A percentile compares a stretch with the other conserved stretches of the same genome.
These are phyloP conservation scores for Actenoides hombroni DNA, from an alignment of 2,113 vertebrate genomes.

Conservation along the genomic window DNA sequence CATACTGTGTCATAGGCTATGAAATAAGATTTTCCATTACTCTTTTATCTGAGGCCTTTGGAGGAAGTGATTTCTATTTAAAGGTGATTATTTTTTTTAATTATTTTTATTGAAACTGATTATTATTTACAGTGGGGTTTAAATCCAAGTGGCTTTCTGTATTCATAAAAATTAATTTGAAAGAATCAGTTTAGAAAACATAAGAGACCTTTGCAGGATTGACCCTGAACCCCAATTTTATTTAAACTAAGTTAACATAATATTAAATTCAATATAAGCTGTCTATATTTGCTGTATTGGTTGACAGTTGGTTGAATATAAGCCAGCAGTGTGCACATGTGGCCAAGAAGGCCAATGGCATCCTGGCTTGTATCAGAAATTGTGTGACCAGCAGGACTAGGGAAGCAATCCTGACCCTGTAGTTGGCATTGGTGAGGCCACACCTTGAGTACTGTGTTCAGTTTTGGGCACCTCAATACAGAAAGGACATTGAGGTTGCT, in stretches of 20 bases:
- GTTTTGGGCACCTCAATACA: too few relatives aligned
- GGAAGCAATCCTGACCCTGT: too few relatives aligned
- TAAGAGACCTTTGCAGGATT: background rate
- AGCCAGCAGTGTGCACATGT: too few relatives aligned
- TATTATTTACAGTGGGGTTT: background rate
- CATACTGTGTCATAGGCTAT: background rate
- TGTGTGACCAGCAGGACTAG: too few relatives aligned
- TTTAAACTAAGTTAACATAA: background rate
- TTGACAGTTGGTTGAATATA: too few relatives aligned
- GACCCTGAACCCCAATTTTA: background rate
- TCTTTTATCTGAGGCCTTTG: background rate
- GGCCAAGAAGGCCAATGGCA: too few relatives aligned
- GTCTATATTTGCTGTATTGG: background rate
- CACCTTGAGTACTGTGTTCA: too few relatives aligned
- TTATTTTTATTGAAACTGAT: background rate
- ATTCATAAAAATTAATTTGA: background rate
- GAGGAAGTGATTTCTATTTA: background rate
- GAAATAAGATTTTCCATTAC: background rate
- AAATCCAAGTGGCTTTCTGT: background rate
- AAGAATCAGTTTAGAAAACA: background rate
- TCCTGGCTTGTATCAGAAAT: too few relatives aligned
- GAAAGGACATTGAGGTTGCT: too few relatives aligned
- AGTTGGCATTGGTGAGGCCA: too few relatives aligned
- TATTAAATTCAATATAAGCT: background rate
- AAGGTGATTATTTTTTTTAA: background rate